Base-by-base conservation (phyloP, 2,797 vertebrate genomes). In the Pseudomugil tenellus region DNA sequence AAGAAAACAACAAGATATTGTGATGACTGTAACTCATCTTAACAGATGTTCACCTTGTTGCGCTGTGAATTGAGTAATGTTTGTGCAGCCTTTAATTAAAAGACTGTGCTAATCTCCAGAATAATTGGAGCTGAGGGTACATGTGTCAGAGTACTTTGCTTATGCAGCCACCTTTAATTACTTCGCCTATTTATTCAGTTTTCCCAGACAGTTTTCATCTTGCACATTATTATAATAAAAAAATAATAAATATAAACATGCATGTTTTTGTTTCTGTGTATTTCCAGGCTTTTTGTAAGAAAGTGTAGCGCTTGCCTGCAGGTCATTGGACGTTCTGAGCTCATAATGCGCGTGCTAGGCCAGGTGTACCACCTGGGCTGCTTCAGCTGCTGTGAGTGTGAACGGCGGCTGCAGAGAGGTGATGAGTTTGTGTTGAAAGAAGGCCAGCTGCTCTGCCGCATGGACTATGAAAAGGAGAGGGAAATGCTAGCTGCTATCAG, bases 301-400 rank as follows among this genome's bases (percentile, higher is more conserved):
- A 96, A 96, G 87, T 97, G 96, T 92, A 96, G 95, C 37, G 94
- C 95, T 19, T 97, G 96, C 77, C 79, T 96, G 83, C 95, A 96
- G 90, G 95, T 92, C 37, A 94, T 97, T 14, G 94, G 94, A 16
- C 95, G 95, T 0, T 95, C 96, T 0, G 96, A 97, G 91, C 92
- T 97, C 79, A 96, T 97, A 87, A 96, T 97, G 96, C 88, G 96
- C 0, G 96, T 96, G 80, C 92, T 96, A 77, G 95, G 94, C 68
- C 95, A 96, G 78, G 96, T 97, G 79, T 97, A 96, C 88, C 96
- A 97, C 74, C 92, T 96, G 59, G 95, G 93, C 75, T 97, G 96
- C 91, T 96, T 97, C 91, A 96, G 88, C 91, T 97, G 96, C 92
- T 96, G 96, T n/a, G 96, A 96, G 92, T 97, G 96, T 13, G 96